Base-by-base conservation (phyloP, 2,888 invertebrate species). In the Branchipolynoe longqiensis region DNA sequence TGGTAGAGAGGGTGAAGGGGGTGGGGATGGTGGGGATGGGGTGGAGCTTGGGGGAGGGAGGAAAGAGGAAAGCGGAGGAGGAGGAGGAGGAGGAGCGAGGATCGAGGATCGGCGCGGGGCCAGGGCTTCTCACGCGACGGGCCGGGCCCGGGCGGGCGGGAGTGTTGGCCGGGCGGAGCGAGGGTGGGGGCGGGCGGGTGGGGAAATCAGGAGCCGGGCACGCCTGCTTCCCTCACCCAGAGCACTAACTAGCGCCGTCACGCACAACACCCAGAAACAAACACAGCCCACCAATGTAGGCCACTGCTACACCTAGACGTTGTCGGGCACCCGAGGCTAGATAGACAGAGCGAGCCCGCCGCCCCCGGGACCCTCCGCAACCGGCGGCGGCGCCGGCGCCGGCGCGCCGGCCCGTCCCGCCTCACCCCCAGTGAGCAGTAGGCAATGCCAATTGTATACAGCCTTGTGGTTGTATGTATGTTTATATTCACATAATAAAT, bases 171-270 rank as follows among this genome's bases (percentile, higher is more conserved):
- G 8, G 8, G 18, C 8, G 48, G 18, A 18, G 48, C 8, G 48
- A 18, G 48, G 48, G 48, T 8, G 48, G 48, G 48, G 48, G 33
- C 69, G 69, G 69, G 69, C 36, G 38, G 22, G n/a, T n/a, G 36
- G 69, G 69, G 69, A 69, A 69, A 69, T 69, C 69, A 69, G 69
- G 69, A 69, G 69, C 69, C 36, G 69, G 36, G 36, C 69, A 69
- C 69, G 69, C 69, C 22, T 69, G 33, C 69, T 38, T 69, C 69
- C 0, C 36, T 38, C 38, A n/a, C n/a, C n/a, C n/a, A n/a, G 8
- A 38, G 54, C 78, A 31, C 78, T 78, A 78, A 78, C 78, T 78
- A 54, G 31, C 28, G 48, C 78, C 78, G 78, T 48, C 78, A 78
- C 78, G 78, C 78, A 78, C 78, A 28, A 6, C 48, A 41, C 31